These are phyloP conservation scores for Anguilla obscura DNA, from an alignment of 2,797 vertebrate genomes.

Conservation along the genomic window DNA sequence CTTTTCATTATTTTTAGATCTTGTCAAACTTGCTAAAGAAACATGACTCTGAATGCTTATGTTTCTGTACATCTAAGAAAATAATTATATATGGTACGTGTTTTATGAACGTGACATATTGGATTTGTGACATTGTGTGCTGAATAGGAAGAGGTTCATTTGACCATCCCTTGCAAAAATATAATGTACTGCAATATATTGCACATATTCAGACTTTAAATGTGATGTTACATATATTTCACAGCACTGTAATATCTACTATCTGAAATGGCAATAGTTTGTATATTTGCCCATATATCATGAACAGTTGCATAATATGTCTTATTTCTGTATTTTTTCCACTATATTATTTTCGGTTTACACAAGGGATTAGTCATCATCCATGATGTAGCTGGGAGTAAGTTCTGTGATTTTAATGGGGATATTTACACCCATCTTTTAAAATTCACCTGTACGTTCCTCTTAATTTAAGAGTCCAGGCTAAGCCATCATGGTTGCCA, in stretches of 20 bases:
- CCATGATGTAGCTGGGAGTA: too few relatives aligned
- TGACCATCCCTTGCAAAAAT: not conserved
- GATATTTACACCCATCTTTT: too few relatives aligned
- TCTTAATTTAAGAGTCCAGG: not conserved
- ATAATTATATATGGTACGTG: not conserved
- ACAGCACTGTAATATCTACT: not conserved
- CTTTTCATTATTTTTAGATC: not conserved
- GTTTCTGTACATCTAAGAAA: not conserved
- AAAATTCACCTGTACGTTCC: not conserved
- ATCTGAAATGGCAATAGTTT: not conserved
- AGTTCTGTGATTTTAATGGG: too few relatives aligned
- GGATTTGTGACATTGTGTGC: not conserved
- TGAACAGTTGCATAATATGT: not conserved
- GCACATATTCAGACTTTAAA: not conserved
- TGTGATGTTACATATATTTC: not conserved
- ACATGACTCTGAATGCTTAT: not conserved
- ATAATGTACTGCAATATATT: not conserved
- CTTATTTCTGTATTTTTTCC: not conserved
- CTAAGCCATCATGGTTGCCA: not conserved
- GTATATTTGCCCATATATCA: not conserved
- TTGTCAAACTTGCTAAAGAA: not conserved
- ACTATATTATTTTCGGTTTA: too few relatives aligned
- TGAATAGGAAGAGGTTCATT: not conserved
- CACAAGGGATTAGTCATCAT: too few relatives aligned
- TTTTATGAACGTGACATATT: not conserved